phyloP scores from a whole-genome alignment of 1,140 invertebrate species.

The Ceratina calcarata region DNA sequence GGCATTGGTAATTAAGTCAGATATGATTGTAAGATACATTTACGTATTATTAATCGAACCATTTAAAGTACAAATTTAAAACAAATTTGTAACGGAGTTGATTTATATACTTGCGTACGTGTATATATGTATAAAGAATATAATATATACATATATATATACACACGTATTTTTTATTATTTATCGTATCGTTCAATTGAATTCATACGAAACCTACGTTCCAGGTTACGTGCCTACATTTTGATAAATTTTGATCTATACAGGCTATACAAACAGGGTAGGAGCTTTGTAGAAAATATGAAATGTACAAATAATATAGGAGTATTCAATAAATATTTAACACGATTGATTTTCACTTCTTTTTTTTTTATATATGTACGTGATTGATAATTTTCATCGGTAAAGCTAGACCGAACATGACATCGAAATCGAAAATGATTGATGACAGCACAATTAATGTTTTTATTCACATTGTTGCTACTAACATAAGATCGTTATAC shows the following conservation, averaged over 20 bases:
- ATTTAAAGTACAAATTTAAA: constrained; percentile 31
- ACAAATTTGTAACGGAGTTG: not conserved
- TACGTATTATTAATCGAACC: constrained; percentile 19
- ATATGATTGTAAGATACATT: constrained; percentile 17
- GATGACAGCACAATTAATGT: constrained; percentile 36
- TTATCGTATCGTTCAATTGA: constrained; percentile 37
- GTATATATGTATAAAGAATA: constrained; percentile 10
- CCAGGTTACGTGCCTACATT: constrained; percentile 30
- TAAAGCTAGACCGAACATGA: constrained; percentile 46
- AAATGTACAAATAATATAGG: constrained; percentile 54
- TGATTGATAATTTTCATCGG: constrained; percentile 40
- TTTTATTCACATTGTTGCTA: constrained; percentile 28
- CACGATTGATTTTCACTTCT: constrained; percentile 46
- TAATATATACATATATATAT: not conserved
- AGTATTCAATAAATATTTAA: constrained; percentile 58
- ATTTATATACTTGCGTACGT: constrained; percentile 4
- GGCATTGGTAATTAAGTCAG: constrained; percentile 12
- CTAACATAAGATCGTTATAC: constrained; percentile 24
- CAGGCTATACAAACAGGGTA: constrained; percentile 54
- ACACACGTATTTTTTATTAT: constrained; percentile 15
- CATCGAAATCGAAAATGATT: constrained; percentile 23
- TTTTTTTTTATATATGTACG: constrained; percentile 35
- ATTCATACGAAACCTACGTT: constrained; percentile 30
- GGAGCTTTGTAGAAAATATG: constrained; percentile 48
- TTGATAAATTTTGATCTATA: constrained; percentile 33